Evolutionary conservation across 2,113 vertebrate genomes (phyloP), one percentile per base, ranked within the genome.

Genomic region (Nibea coibor): DNA sequence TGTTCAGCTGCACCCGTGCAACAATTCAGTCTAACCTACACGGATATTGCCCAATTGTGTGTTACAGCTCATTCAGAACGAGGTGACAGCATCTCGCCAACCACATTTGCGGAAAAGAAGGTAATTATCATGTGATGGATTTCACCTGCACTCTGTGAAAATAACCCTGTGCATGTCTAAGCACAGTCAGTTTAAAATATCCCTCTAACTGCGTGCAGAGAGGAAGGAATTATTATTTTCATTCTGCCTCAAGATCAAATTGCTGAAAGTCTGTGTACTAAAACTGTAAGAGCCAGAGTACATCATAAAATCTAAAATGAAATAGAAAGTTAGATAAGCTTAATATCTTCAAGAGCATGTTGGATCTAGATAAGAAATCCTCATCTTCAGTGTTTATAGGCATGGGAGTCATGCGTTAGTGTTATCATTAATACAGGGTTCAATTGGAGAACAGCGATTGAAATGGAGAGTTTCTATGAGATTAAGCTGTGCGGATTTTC

Each of bases 261-360:
- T 71, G 50, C 69, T 80, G 48, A 35, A 81, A 83, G 80, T 50
- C 42, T 80, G 63, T 75, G 73, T 42, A 20, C 43, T 78, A 54
- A 39, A 72, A 78, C 31, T 56, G 35, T 58, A 7, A 80, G 57
- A 66, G 47, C 75, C 47, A 53, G 48, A 65, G 64, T 72, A 43
- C 77, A 83, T 88, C 83, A 54, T 31, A 24, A 66, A 78, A 87
- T 91, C 75, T 85, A 10, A 85, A 91, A 86, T 88, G 42, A 89
- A 89, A 88, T 69, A 15, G 45, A 80, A 85, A 83, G 83, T 68
- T 64, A 85, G 79, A 91, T 89, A 69, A 83, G 78, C 76, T 73
- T 70, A 71, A 75, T 86, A 87, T 89, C 89, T 91, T 91, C 84
- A 84, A 92, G 81, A 89, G 75, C 82, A 78, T 75, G 85, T 88